These are phyloP conservation scores for Adineta ricciae DNA, from an alignment of 2,888 invertebrate genomes.

Conservation along the genomic window DNA sequence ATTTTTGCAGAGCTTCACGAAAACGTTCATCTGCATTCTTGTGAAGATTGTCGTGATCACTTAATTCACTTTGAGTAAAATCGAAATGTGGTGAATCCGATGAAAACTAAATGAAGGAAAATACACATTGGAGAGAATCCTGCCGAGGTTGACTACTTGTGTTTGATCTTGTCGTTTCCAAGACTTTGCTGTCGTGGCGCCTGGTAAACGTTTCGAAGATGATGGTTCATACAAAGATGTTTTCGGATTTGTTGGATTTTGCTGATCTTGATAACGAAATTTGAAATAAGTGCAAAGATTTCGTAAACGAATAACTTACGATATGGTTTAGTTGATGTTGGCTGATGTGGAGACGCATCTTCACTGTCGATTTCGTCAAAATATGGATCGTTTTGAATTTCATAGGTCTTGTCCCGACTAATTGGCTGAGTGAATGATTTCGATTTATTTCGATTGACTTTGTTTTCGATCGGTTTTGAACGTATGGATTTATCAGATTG, in stretches of 20 bases:
- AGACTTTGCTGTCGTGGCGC: neutral
- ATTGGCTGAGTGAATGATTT: too few species aligned
- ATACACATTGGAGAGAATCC: neutral
- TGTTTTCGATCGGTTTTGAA: neutral
- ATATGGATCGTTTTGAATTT: neutral
- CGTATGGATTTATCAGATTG: neutral
- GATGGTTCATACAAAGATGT: neutral
- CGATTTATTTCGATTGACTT: neutral
- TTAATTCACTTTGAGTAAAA: neutral
- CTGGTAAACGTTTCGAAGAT: neutral
- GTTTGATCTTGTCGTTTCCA: neutral
- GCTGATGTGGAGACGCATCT: neutral
- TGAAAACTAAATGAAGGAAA: neutral
- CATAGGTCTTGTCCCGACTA: neutral
- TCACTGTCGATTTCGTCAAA: neutral
- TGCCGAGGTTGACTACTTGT: too few species aligned
- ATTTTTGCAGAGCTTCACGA: constrained; percentile 11
- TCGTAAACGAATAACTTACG: neutral
- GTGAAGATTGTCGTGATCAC: neutral
- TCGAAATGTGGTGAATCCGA: neutral
- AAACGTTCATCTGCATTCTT: neutral
- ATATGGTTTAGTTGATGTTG: neutral
- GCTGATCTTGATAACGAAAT: neutral
- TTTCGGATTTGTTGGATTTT: neutral
- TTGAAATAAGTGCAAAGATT: neutral